These are phyloP conservation scores for Propithecus coquereli DNA, from an alignment of 2,113 vertebrate species.

Conservation along the genomic window DNA sequence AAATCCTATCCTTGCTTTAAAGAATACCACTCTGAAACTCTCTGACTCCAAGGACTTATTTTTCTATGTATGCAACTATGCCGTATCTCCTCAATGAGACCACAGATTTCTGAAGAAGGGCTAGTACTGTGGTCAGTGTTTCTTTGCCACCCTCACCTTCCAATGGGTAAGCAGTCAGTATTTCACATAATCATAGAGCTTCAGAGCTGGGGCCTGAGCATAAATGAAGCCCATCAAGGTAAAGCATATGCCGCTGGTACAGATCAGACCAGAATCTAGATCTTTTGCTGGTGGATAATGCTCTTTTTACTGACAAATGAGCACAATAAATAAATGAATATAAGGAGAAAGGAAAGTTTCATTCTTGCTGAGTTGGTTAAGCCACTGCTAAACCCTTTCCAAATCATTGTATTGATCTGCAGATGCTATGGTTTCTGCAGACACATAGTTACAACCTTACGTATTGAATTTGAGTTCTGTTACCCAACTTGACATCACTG, in stretches of 20 bases:
- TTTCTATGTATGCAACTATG: not conserved
- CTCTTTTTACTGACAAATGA: not conserved
- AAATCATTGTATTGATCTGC: not conserved
- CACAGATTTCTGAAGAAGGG: not conserved
- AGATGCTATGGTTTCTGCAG: not conserved
- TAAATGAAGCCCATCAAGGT: not conserved
- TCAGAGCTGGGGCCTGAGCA: not conserved
- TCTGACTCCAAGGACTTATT: not conserved
- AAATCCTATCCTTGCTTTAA: not conserved
- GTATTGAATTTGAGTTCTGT: not conserved
- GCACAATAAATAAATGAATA: not conserved
- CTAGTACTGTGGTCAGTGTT: not conserved
- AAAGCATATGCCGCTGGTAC: not conserved
- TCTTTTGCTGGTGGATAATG: not conserved
- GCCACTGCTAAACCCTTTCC: not conserved
- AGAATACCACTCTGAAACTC: not conserved
- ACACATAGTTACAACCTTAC: not conserved
- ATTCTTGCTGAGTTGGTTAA: not conserved
- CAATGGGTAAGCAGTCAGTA: not conserved
- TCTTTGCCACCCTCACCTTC: not conserved
- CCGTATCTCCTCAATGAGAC: not conserved
- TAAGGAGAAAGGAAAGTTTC: not conserved
- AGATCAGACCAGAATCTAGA: not conserved
- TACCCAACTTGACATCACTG: not conserved
- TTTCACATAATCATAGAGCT: not conserved